These are phyloP conservation scores for Dasysyrphus albostriatus DNA, from an alignment of 2,888 invertebrate species.

Conservation along the genomic window DNA sequence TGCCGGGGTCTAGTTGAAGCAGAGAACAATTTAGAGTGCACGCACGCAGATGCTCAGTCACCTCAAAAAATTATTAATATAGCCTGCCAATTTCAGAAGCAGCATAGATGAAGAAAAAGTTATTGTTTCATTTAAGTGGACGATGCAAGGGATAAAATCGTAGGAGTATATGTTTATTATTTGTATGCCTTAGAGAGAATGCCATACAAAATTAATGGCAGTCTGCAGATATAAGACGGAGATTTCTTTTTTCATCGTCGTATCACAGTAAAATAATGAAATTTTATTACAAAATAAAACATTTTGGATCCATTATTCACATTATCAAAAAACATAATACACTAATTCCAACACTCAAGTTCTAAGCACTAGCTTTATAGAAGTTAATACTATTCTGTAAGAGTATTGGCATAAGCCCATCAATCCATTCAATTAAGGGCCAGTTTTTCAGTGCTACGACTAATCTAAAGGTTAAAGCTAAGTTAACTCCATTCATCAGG, in stretches of 20 bases:
- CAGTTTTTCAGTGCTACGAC: too few relatives aligned
- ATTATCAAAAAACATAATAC: neutral
- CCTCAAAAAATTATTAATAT: neutral
- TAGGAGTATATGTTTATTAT: neutral
- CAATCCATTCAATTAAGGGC: too few relatives aligned
- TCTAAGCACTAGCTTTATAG: too few relatives aligned
- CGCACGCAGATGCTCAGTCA: neutral
- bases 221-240: neutral
- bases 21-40: conserved; percentile 40
- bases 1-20: neutral
- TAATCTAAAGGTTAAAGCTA: too few relatives aligned
- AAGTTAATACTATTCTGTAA: too few relatives aligned
- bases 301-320: neutral
- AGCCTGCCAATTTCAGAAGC: conserved; percentile 40
- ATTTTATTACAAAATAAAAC: neutral
- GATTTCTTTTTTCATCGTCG: neutral
- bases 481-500: too few relatives aligned
- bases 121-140: conserved; percentile 33
- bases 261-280: neutral
- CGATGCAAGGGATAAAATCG: neutral
- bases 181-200: neutral
- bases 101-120: conserved; percentile 1
- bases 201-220: conserved; percentile 13
- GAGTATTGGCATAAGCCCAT: too few relatives aligned
- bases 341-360: neutral